Conservation (phyloP, 2,888 invertebrate species). For the Chymomyza fuscimana region DNA sequence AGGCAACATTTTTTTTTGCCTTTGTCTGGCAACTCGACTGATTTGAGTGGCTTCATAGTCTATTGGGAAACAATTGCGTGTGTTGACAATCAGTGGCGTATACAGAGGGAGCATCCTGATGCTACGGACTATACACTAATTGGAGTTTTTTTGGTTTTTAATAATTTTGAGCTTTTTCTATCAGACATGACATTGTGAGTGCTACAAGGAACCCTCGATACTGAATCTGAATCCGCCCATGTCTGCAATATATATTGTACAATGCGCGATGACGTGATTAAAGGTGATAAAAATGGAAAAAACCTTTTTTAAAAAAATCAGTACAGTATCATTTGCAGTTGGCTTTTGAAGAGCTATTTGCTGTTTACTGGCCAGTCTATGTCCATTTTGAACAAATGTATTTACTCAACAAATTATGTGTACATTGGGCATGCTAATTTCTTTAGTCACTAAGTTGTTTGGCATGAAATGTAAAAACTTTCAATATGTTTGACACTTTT, state of each 20-base stretch:
- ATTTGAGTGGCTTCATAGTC: background rate
- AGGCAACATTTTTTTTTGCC: background rate
- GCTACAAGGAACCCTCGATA: no score
- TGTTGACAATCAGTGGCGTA: background rate
- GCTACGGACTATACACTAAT: background rate
- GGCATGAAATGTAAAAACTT: background rate
- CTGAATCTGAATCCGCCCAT: no score
- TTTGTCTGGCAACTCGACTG: background rate
- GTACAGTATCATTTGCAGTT: background rate
- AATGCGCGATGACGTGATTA: background rate
- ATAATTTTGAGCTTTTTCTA: no score
- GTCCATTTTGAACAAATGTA: background rate
- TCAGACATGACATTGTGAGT: no score
- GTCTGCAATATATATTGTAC: background rate
- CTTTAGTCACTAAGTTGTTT: background rate
- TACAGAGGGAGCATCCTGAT: no score
- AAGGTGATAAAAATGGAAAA: background rate
- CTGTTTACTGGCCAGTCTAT: background rate
- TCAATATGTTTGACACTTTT: background rate
- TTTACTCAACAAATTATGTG: background rate
- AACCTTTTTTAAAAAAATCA: background rate
- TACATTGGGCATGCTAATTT: background rate
- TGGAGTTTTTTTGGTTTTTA: no score
- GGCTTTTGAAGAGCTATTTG: background rate
- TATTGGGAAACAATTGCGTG: background rate